A percentile compares a stretch with the other conserved stretches of the same genome.
phyloP scores from a whole-genome alignment of 2,113 vertebrate species.

The Alexandromys fortis region DNA sequence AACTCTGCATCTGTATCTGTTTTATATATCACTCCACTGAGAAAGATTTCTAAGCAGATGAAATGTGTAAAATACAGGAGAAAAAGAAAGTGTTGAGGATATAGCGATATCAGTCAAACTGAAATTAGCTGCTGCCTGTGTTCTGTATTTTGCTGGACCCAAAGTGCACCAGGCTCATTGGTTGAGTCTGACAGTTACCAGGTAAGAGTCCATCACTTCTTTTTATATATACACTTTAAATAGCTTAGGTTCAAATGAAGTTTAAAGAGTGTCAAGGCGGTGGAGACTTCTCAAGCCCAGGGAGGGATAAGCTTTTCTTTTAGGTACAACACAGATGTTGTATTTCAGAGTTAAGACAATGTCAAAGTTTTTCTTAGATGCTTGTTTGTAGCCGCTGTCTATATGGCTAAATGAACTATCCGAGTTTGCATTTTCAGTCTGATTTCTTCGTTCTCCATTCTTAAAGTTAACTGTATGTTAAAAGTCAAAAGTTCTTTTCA shows the following conservation, averaged over 20 bases:
- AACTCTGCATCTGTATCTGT: conserved; percentile 52
- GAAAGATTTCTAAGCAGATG: conserved; percentile 54
- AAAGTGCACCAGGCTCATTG: not conserved
- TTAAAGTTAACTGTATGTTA: conserved; percentile 6
- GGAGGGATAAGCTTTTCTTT: not conserved
- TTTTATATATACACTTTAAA: conserved; percentile 20
- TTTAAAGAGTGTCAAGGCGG: conserved; percentile 32
- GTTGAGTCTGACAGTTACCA: conserved; percentile 9
- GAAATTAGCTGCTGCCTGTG: conserved; percentile 60
- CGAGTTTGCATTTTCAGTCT: not conserved
- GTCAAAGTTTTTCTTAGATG: not conserved
- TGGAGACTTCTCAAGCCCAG: not conserved
- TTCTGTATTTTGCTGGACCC: conserved; percentile 38
- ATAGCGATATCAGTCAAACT: conserved; percentile 54
- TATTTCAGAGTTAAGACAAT: conserved; percentile 29
- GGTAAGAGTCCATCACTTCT: not conserved
- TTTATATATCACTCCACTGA: conserved; percentile 48
- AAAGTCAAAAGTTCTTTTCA: not conserved
- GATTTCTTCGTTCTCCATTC: not conserved
- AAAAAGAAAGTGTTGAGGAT: conserved; percentile 49
- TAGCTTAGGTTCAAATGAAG: conserved; percentile 53
- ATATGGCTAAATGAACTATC: conserved; percentile 8
- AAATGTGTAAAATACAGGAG: conserved; percentile 18
- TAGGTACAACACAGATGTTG: conserved; percentile 1
- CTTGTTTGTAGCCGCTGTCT: not conserved